These are phyloP conservation scores for Ceratoteleas bidentatus DNA, from an alignment of 1,140 invertebrate species.

Conservation along the genomic window DNA sequence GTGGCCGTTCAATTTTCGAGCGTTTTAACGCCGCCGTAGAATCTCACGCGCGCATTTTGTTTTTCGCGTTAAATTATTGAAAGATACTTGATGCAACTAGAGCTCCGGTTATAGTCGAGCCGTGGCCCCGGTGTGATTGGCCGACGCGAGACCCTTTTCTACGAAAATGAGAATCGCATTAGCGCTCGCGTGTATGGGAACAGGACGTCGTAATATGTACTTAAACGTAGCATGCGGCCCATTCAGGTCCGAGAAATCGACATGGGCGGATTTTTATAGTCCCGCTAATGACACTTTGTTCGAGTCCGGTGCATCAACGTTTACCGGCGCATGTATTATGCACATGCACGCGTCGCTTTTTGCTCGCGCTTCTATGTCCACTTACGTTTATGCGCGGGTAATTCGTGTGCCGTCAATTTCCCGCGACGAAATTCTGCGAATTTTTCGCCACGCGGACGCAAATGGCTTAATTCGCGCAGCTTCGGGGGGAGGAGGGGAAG, in stretches of 20 bases:
- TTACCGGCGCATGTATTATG: slow-evolving; percentile 50
- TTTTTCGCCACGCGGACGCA: slow-evolving; percentile 4
- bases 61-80: no score
- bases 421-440: slow-evolving; percentile 26
- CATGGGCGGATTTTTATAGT: slow-evolving; percentile 65
- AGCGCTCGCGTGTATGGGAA: slow-evolving; percentile 56
- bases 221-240: slow-evolving; percentile 57
- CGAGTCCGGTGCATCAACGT: slow-evolving; percentile 54
- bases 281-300: slow-evolving; percentile 66
- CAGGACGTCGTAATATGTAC: slow-evolving; percentile 62
- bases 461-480: slow-evolving; percentile 13
- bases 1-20: no score
- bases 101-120: no score
- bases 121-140: no score
- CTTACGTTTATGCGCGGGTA: slow-evolving; percentile 29
- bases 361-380: slow-evolving; percentile 34
- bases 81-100: no score
- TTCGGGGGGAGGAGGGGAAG: no score
- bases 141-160: no score
- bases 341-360: slow-evolving; percentile 40
- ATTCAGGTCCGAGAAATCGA: slow-evolving; percentile 61
- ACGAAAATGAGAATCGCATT: slow-evolving; percentile 61
- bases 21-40: no score
- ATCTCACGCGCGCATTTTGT: no score
- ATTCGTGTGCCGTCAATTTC: slow-evolving; percentile 28